These are phyloP conservation scores for Pyrgilauda ruficollis DNA, from an alignment of 2,113 vertebrate genomes.

Conservation along the genomic window DNA sequence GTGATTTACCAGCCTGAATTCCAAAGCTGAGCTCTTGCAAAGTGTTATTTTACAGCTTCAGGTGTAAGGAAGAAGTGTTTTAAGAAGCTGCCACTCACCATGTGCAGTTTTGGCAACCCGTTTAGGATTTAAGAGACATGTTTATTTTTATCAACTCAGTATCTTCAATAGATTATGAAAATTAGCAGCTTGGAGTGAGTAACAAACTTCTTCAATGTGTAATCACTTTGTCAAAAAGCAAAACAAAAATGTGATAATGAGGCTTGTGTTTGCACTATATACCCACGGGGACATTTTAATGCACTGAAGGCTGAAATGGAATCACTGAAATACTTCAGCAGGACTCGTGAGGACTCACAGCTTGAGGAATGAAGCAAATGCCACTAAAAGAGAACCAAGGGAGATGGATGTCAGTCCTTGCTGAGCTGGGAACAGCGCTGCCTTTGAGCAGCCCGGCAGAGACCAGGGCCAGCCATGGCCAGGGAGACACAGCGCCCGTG, in stretches of 20 bases:
- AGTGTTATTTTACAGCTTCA: slow-evolving; percentile 30
- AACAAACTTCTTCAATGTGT: background rate
- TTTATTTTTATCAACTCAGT: slow-evolving; percentile 33
- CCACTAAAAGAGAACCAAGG: background rate
- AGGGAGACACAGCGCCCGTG: background rate
- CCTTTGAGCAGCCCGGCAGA: background rate
- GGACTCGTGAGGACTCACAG: background rate
- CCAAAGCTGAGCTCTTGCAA: background rate
- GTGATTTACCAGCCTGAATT: background rate
- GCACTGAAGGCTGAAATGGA: background rate
- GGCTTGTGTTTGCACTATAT: background rate
- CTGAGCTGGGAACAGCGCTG: background rate
- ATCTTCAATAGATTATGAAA: slow-evolving; percentile 13
- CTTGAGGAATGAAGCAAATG: background rate
- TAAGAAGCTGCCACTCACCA: background rate
- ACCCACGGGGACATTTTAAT: background rate
- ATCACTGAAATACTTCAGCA: background rate
- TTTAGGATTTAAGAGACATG: background rate
- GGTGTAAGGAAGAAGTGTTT: background rate
- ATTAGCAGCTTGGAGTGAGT: background rate
- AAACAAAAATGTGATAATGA: slow-evolving; percentile 41
- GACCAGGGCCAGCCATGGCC: background rate
- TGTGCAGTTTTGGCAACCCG: background rate
- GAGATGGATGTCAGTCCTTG: background rate
- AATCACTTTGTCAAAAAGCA: slow-evolving; percentile 22